Conservation (phyloP, 2,113 vertebrate genomes). For the Jaculus jaculus region DNA sequence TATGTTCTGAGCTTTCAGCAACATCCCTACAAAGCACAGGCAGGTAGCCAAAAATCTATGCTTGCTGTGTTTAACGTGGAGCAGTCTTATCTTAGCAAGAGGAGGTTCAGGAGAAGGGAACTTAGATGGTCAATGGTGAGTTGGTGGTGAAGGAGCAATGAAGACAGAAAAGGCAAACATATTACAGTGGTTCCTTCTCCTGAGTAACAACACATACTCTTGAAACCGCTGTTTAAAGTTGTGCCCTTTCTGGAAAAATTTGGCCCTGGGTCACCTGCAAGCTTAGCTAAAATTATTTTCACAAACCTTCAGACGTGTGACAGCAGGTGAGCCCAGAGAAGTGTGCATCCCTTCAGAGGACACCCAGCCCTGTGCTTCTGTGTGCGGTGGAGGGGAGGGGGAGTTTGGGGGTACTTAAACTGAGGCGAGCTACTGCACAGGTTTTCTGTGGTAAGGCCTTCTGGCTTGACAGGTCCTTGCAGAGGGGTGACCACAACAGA, state of each 20-base stretch:
- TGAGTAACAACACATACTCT: neutral
- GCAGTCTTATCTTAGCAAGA: neutral
- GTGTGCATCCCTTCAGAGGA: neutral
- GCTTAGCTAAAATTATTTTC: neutral
- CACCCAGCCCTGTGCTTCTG: neutral
- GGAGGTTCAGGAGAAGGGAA: neutral
- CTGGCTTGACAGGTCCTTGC: too few relatives aligned
- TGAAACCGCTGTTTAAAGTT: neutral
- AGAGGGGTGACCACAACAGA: neutral
- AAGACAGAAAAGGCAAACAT: neutral
- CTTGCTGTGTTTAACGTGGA: slow-evolving; percentile 24
- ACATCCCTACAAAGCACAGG: neutral
- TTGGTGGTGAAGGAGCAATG: neutral
- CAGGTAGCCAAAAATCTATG: slow-evolving; percentile 22
- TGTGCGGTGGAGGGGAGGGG: too few relatives aligned
- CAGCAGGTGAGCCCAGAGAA: neutral
- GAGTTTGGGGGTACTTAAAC: fast-evolving
- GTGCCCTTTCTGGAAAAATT: neutral
- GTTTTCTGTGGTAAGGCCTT: too few relatives aligned
- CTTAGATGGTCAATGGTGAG: neutral
- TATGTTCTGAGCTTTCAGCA: slow-evolving; percentile 36
- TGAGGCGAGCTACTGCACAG: too few relatives aligned
- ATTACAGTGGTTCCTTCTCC: neutral
- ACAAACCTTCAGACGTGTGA: neutral
- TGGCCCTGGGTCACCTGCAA: neutral